These are phyloP conservation scores for Camelus dromedarius DNA, from an alignment of 2,113 vertebrate genomes.

Conservation along the genomic window DNA sequence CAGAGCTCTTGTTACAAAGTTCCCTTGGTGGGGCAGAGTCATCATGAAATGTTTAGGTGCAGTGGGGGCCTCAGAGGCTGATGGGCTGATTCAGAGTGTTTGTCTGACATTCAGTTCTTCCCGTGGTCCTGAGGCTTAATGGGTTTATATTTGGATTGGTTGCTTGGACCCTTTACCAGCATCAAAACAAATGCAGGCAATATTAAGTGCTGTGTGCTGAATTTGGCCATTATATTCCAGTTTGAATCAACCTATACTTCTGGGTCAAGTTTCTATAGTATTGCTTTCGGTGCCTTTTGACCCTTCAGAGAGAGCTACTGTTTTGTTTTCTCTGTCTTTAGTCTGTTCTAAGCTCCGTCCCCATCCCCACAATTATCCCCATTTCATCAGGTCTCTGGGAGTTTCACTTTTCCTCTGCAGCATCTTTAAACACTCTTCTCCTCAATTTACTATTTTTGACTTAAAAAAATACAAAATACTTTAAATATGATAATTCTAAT, in stretches of 20 bases:
- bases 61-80: not conserved
- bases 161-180: not conserved
- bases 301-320: not conserved
- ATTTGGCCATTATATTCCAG: constrained; percentile 8
- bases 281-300: constrained; percentile 27
- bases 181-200: constrained; percentile 32
- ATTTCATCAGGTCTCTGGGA: not conserved
- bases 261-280: not conserved
- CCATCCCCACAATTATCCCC: not conserved
- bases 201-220: not conserved
- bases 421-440: not conserved
- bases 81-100: not conserved
- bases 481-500: constrained; percentile 42
- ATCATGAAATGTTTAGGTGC: not conserved
- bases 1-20: not conserved
- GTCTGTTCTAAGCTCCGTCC: not conserved
- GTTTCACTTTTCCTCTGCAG: constrained; percentile 32
- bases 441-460: constrained; percentile 11
- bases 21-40: not conserved
- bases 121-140: not conserved
- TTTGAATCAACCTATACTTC: not conserved
- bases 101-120: not conserved
- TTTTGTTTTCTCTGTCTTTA: constrained; percentile 43
- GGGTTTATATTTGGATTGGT: not conserved
- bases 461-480: not conserved